phyloP scores from a whole-genome alignment of 2,797 vertebrate genomes.

The Clarias pachynema region DNA sequence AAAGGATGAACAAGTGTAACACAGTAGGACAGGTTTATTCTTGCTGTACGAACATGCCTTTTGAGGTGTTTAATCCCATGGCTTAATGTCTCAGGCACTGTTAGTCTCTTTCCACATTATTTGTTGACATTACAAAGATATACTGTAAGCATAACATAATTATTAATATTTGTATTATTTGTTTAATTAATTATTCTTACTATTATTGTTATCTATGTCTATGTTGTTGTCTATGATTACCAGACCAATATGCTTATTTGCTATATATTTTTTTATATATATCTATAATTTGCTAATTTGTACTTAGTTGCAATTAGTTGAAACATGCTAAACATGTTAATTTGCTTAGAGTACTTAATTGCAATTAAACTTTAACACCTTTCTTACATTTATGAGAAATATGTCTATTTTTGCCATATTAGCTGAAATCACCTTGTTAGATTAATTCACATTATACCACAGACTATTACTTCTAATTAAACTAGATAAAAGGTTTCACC shows the following conservation, averaged over 20 bases:
- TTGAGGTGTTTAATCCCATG: conserved; percentile 15
- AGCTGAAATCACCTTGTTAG: conserved; percentile 22
- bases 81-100: conserved; percentile 7
- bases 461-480: not conserved
- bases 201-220: too few species aligned
- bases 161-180: not conserved
- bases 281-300: too few species aligned
- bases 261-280: too few species aligned
- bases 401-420: conserved; percentile 36
- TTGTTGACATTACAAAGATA: conserved; percentile 3
- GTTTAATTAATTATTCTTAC: too few species aligned
- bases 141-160: not conserved
- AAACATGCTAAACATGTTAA: not conserved
- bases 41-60: conserved; percentile 4
- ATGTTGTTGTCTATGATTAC: not conserved
- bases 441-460: conserved; percentile 9
- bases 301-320: too few species aligned
- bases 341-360: not conserved
- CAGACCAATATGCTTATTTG: not conserved
- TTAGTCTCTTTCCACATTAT: not conserved
- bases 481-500: conserved; percentile 29
- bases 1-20: conserved; percentile 42
- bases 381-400: conserved; percentile 33
- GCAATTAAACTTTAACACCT: not conserved
- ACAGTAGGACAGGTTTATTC: conserved; percentile 7